These are phyloP conservation scores for Drosophila rubida DNA, from an alignment of 2,888 invertebrate species.

Conservation along the genomic window DNA sequence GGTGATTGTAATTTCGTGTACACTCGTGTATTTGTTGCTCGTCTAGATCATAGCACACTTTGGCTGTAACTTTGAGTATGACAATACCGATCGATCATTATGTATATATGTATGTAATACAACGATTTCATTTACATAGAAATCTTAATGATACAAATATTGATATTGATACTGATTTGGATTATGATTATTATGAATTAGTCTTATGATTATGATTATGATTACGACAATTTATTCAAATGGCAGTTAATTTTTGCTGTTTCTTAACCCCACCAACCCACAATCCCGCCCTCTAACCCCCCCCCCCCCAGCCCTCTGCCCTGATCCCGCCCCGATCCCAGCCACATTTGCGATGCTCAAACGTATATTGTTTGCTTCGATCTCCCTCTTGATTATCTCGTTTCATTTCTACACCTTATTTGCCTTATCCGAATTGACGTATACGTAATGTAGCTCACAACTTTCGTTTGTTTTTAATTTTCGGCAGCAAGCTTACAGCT, in stretches of 20 bases:
- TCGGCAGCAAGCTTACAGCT: slow-evolving; percentile 26
- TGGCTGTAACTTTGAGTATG: slow-evolving; percentile 22
- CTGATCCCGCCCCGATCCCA: slow-evolving; percentile 8
- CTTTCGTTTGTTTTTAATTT: slow-evolving; percentile 6
- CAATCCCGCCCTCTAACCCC: neutral
- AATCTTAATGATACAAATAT: slow-evolving; percentile 19
- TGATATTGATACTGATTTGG: slow-evolving; percentile 7
- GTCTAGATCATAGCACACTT: slow-evolving; percentile 34
- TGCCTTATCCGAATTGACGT: slow-evolving; percentile 1
- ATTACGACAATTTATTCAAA: slow-evolving; percentile 7
- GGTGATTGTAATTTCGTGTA: slow-evolving; percentile 9
- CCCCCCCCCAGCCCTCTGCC: neutral
- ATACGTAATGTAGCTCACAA: slow-evolving; percentile 15
- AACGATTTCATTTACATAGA: slow-evolving; percentile 36
- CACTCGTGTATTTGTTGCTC: slow-evolving; percentile 37
- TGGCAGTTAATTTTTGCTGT: slow-evolving; percentile 31
- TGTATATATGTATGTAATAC: slow-evolving; percentile 59
- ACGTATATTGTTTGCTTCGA: slow-evolving; percentile 17
- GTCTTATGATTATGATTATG: slow-evolving; percentile 4
- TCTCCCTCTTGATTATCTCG: neutral
- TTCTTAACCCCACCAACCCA: slow-evolving; percentile 7
- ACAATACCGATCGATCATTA: slow-evolving; percentile 34
- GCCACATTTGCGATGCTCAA: slow-evolving; percentile 15
- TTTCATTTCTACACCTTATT: neutral
- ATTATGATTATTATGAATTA: neutral